These are phyloP conservation scores for Ptyas mucosa DNA, from an alignment of 2,113 vertebrate species.

Conservation along the genomic window DNA sequence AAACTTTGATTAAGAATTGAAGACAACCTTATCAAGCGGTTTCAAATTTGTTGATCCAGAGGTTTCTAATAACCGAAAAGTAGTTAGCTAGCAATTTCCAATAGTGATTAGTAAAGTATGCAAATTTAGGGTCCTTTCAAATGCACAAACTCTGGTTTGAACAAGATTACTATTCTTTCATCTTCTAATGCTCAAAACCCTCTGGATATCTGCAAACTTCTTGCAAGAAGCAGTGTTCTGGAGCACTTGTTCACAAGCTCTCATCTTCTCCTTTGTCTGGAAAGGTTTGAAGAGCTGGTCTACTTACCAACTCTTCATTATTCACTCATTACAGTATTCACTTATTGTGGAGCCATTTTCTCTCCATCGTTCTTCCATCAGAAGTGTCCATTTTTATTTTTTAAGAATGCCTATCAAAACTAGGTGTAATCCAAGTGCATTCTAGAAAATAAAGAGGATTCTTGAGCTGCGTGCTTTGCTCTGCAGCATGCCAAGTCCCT, in stretches of 20 bases:
- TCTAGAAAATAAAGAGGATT: neutral
- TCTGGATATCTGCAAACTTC: neutral
- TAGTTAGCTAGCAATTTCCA: neutral
- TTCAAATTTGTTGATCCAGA: neutral
- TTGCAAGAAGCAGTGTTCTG: neutral
- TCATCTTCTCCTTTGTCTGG: neutral
- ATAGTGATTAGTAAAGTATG: neutral
- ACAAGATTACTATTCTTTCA: neutral
- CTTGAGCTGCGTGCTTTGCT: neutral
- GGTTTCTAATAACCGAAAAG: neutral
- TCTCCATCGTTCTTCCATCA: neutral
- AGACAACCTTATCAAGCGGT: neutral
- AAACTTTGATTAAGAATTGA: neutral
- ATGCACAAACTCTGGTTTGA: neutral
- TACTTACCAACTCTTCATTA: neutral
- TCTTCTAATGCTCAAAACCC: neutral
- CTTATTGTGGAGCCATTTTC: neutral
- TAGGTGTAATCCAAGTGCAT: neutral
- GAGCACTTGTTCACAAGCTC: neutral
- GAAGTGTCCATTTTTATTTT: neutral
- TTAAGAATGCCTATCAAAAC: neutral
- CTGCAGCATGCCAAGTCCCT: neutral
- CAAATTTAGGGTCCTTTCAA: neutral
- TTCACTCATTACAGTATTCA: no score
- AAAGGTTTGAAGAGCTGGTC: neutral